phyloP scores from a whole-genome alignment of 1,140 invertebrate species.

The Trichonephila clavipes region DNA sequence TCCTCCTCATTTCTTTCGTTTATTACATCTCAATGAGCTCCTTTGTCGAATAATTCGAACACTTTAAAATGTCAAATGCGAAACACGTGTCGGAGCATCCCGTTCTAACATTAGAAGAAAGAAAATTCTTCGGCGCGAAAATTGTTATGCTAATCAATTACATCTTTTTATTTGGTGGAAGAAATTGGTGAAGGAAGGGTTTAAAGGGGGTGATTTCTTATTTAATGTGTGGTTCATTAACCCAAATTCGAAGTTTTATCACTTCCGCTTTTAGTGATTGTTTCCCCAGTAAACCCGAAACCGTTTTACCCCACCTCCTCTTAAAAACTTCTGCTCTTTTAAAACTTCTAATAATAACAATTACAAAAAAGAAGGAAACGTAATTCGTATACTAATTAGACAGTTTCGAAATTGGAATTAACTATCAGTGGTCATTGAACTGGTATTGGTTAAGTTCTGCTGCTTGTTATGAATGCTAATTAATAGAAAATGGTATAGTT shows the following conservation, averaged over 20 bases:
- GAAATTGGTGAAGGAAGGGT: neutral
- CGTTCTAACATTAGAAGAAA: neutral
- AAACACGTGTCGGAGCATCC: neutral
- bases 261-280: neutral
- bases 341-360: neutral
- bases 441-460: neutral
- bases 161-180: neutral
- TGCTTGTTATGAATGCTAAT: neutral
- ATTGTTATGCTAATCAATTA: neutral
- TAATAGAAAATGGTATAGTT: neutral
- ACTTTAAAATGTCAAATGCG: neutral
- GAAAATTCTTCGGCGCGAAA: neutral
- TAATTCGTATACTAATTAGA: neutral
- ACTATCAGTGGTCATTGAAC: neutral
- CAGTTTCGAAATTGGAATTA: neutral
- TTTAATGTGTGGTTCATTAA: neutral
- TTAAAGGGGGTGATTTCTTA: neutral
- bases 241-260: neutral
- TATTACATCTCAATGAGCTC: neutral
- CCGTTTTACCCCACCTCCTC: neutral
- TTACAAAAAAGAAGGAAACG: neutral
- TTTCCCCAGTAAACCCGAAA: slow-evolving; percentile 1
- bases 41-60: neutral
- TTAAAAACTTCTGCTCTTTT: neutral
- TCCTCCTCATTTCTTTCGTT: neutral